Evolutionary conservation across 1,140 invertebrate species (phyloP).

Genomic region (Procambarus virginalis): DNA sequence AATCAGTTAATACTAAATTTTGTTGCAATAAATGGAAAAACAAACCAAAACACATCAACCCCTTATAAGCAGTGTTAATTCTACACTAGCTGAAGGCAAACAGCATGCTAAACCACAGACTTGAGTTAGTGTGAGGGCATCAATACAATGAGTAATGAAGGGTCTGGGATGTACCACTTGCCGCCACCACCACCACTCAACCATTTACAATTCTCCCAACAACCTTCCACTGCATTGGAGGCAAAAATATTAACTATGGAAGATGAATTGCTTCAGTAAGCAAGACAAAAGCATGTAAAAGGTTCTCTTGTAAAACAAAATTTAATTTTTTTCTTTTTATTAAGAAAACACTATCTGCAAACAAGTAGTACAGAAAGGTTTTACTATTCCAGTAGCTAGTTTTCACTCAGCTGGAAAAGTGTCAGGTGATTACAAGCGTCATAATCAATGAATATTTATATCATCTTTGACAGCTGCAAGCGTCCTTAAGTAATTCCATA

Average conservation of each 20-base stretch:
- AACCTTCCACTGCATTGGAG: slow-evolving; percentile 12
- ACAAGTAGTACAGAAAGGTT: slow-evolving; percentile 67
- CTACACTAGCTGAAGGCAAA: slow-evolving; percentile 45
- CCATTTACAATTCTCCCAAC: slow-evolving; percentile 47
- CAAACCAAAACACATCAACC: slow-evolving; percentile 8
- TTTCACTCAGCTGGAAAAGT: slow-evolving; percentile 45
- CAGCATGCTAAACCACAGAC: slow-evolving; percentile 42
- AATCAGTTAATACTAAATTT: background rate
- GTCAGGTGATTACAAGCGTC: slow-evolving; percentile 65
- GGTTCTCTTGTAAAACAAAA: slow-evolving; percentile 54
- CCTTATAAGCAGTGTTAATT: slow-evolving; percentile 50
- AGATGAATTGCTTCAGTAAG: background rate
- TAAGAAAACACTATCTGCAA: slow-evolving; percentile 67
- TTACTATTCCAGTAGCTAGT: slow-evolving; percentile 50
- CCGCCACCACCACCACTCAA: slow-evolving; percentile 49
- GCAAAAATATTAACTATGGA: background rate
- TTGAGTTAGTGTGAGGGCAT: slow-evolving; percentile 18
- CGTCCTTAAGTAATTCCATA: slow-evolving; percentile 56
- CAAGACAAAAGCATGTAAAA: slow-evolving; percentile 20
- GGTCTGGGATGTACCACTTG: background rate
- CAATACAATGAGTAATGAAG: slow-evolving; percentile 6
- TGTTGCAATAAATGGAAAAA: background rate
- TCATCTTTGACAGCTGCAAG: slow-evolving; percentile 59
- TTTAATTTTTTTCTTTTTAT: slow-evolving; percentile 54
- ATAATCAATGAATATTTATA: slow-evolving; percentile 61